Evolutionary conservation across 2,888 invertebrate species (phyloP).

Genomic region (Cantharis rufa): DNA sequence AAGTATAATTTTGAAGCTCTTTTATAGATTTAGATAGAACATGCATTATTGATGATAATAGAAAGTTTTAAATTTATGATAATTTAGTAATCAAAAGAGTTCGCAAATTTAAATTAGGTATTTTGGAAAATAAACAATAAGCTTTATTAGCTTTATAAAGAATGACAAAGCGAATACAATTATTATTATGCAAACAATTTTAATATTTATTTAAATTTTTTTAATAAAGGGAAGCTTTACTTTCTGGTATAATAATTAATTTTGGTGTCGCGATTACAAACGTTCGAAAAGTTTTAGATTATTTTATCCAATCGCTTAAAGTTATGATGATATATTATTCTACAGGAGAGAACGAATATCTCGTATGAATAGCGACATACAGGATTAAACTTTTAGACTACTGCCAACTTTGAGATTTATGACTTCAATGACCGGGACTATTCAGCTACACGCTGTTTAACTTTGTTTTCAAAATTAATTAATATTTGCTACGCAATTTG

Average conservation of each 20-base stretch:
- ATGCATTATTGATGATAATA: background rate
- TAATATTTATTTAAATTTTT: background rate
- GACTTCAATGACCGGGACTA: conserved; percentile 45
- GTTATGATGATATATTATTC: conserved; percentile 41
- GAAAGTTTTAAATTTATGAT: background rate
- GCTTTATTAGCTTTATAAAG: background rate
- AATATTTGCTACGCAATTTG: background rate
- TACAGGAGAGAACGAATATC: conserved; percentile 39
- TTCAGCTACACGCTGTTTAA: conserved; percentile 19
- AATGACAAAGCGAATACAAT: background rate
- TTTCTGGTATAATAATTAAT: conserved; percentile 20
- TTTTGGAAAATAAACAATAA: background rate
- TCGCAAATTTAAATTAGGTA: background rate
- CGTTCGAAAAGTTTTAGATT: conserved; percentile 24
- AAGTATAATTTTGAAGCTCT: conserved; percentile 4
- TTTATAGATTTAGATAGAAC: background rate
- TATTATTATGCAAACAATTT: background rate
- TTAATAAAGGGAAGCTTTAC: background rate
- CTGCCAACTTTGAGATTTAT: conserved; percentile 48
- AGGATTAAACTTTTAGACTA: conserved; percentile 49
- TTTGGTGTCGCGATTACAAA: conserved; percentile 8
- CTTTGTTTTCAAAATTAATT: conserved; percentile 4
- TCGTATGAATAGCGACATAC: conserved; percentile 46
- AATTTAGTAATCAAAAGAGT: background rate
- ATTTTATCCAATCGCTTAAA: conserved; percentile 32